Percentiles rank a stretch among this genome's conserved stretches.
phyloP scores from a whole-genome alignment of 2,113 vertebrate species.

The Sialia sialis region DNA sequence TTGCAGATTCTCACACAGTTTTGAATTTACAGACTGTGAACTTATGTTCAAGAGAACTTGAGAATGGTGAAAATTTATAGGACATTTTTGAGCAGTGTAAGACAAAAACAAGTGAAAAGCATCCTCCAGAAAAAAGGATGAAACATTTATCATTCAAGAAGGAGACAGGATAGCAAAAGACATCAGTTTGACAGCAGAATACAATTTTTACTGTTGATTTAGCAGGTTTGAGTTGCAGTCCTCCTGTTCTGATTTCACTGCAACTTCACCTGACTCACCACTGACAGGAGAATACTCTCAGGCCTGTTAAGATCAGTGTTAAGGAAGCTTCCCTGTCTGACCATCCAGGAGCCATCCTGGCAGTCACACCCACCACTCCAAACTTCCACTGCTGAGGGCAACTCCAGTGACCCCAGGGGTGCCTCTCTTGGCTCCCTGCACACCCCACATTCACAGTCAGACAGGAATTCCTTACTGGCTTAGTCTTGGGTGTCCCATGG shows the following conservation, averaged over 20 bases:
- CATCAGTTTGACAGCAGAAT: neutral
- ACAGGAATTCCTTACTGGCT: neutral
- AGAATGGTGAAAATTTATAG: neutral
- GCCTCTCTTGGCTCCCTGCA: neutral
- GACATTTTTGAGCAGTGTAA: neutral
- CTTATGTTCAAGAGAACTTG: neutral
- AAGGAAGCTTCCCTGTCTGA: neutral
- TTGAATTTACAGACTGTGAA: neutral
- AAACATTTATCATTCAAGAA: neutral
- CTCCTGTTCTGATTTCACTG: neutral
- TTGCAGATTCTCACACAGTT: neutral
- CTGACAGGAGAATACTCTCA: neutral
- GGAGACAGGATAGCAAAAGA: neutral
- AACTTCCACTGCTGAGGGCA: rapidly evolving
- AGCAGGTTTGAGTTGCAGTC: neutral
- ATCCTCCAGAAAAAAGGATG: neutral
- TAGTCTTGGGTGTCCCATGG: neutral
- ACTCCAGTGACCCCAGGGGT: neutral
- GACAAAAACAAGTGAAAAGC: neutral
- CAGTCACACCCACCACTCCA: neutral
- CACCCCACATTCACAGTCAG: neutral
- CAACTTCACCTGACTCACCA: neutral
- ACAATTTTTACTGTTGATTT: neutral
- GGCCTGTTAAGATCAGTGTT: neutral
- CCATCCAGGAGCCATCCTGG: neutral